Conservation (phyloP, 2,113 vertebrate species). For the Piprites chloris region DNA sequence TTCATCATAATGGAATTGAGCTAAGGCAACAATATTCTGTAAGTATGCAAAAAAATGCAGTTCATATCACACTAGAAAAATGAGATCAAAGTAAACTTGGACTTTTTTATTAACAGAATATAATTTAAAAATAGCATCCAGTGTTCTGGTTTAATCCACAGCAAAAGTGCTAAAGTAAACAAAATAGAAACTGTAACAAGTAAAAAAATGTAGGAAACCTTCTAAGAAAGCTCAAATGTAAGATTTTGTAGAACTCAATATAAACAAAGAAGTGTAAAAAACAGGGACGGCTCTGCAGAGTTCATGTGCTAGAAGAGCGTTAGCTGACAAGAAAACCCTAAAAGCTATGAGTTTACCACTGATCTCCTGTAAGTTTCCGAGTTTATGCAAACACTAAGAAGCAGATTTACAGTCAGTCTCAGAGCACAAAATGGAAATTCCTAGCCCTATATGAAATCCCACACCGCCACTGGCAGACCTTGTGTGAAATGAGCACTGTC, state of each 20-base stretch:
- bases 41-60: not conserved
- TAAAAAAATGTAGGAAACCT: not conserved
- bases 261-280: slow-evolving; percentile 17
- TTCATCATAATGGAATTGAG: slow-evolving; percentile 16
- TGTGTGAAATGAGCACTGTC: slow-evolving; percentile 65
- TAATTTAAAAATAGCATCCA: slow-evolving; percentile 44
- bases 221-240: slow-evolving; percentile 31
- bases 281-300: not conserved
- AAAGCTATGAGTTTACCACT: not conserved
- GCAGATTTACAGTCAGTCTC: not conserved
- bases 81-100: slow-evolving; percentile 54
- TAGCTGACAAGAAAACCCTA: not conserved
- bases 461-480: not conserved
- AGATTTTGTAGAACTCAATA: not conserved
- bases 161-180: slow-evolving; percentile 54
- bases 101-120: slow-evolving; percentile 51
- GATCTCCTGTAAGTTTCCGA: not conserved
- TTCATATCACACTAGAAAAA: slow-evolving; percentile 32
- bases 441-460: slow-evolving; percentile 1
- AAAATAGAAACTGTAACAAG: slow-evolving; percentile 36
- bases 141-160: slow-evolving; percentile 35
- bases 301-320: not conserved
- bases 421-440: slow-evolving; percentile 50
- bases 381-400: not conserved
- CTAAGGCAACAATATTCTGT: not conserved